Percentiles rank a stretch among this genome's conserved stretches.
These are phyloP conservation scores for Protobothrops mucrosquamatus DNA, from an alignment of 2,113 vertebrate genomes.

Conservation along the genomic window DNA sequence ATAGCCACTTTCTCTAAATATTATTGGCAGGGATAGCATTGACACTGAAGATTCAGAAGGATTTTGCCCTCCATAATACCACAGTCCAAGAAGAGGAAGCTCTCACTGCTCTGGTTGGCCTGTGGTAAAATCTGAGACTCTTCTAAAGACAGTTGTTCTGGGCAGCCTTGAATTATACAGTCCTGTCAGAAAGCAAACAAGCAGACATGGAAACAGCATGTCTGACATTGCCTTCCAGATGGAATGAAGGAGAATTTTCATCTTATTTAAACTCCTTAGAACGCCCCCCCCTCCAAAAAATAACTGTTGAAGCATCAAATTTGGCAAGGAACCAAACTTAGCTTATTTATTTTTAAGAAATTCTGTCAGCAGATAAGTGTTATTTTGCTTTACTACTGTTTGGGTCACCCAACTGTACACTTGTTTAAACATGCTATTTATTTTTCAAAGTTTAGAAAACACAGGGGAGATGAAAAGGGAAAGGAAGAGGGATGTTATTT, in stretches of 20 bases:
- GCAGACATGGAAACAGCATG: not conserved
- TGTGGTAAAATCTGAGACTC: conserved; percentile 17
- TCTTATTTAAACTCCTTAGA: conserved; percentile 47
- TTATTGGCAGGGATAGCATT: conserved; percentile 21
- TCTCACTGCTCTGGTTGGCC: not conserved
- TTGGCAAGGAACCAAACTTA: conserved; percentile 37
- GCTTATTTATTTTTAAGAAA: conserved; percentile 56
- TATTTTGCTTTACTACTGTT: conserved; percentile 39
- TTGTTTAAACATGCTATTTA: conserved; percentile 59
- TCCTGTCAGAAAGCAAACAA: conserved; percentile 33
- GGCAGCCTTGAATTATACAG: not conserved
- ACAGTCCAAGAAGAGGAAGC: accelerated
- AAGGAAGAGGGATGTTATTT: conserved; percentile 44
- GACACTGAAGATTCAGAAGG: conserved; percentile 5
- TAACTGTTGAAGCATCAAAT: conserved; percentile 42
- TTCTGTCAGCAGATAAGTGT: conserved; percentile 40
- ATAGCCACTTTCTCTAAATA: conserved; percentile 3
- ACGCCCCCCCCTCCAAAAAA: conserved; percentile 21
- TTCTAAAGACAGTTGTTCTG: conserved; percentile 7
- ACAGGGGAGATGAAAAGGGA: conserved; percentile 43
- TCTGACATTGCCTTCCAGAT: conserved; percentile 36
- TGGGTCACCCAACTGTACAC: conserved; percentile 7
- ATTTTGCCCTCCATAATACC: not conserved
- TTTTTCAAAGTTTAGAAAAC: conserved; percentile 53
- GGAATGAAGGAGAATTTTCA: not conserved